Base-by-base conservation (phyloP, 2,888 invertebrate species). In the Synanthedon formicaeformis region DNA sequence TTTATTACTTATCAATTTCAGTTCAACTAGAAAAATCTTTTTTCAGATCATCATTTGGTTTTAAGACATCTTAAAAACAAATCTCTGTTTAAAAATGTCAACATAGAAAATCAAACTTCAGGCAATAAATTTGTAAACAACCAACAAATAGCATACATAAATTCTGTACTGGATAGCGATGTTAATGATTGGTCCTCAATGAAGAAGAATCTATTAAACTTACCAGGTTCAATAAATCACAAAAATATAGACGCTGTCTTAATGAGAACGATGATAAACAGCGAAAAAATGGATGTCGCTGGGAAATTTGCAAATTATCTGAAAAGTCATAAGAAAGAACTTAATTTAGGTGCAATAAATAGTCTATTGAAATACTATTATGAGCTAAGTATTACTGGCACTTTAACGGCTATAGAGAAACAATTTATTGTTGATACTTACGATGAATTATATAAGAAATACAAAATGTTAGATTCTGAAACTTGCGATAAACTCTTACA, bases 161-260 rank as follows among this genome's bases (percentile, higher is more conserved):
- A 71, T 56, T 63, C 72, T 13, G 63, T 65, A 11, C 48, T 69
- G 51, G 64, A 67, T 49, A 66, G 58, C n/a, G 64, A 62, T 40
- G 56, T 58, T 12, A 55, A 61, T 63, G 81, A 84, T 55, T 89
- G 89, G 89, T 54, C 63, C 3, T 52, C 60, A 48, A 58, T 90
- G 14, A 89, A 88, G 67, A 64, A 74, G 40, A 70, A 80, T 56
- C 61, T 89, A 50, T 62, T 90, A 13, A 66, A 72, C 1, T 73
- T 71, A 56, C 64, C 61, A 49, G 80, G 81, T n/a, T 65, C 65
- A 40, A 62, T 89, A 12, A 89, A 77, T 50, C 57, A 75, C 48
- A 78, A 81, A 48, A 92, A 90, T 67, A 76, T 92, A 40, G 92
- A 93, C 75, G 89, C 90, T 41, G 67, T 89, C 1, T 81, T 93